Conservation (phyloP, 2,113 vertebrate genomes). For the Candoia aspera region DNA sequence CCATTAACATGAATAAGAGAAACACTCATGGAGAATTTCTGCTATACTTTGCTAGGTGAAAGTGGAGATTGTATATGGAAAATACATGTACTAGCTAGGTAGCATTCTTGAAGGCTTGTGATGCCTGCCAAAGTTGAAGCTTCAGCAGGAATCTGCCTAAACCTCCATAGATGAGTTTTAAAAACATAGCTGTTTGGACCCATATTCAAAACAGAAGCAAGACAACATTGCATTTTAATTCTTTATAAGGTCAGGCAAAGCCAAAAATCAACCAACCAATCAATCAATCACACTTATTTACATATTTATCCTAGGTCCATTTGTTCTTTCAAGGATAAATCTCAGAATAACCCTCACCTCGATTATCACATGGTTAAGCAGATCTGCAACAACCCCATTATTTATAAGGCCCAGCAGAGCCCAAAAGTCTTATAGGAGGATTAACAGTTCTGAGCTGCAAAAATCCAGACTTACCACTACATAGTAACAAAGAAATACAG, state of each 20-base stretch:
- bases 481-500: too few relatives aligned
- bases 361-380: not conserved
- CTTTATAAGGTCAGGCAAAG: too few relatives aligned
- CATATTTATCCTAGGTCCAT: too few relatives aligned
- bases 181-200: constrained; percentile 5
- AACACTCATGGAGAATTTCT: not conserved
- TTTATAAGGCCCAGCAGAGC: not conserved
- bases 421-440: not conserved
- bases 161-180: not conserved
- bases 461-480: too few relatives aligned
- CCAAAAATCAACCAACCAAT: too few relatives aligned
- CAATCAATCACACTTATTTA: too few relatives aligned
- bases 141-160: not conserved
- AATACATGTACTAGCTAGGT: not conserved
- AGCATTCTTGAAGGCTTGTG: not conserved
- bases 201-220: not conserved
- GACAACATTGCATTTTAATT: too few relatives aligned
- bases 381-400: not conserved
- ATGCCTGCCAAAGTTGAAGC: not conserved
- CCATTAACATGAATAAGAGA: not conserved
- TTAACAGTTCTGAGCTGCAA: too few relatives aligned
- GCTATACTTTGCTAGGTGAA: not conserved
- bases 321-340: too few relatives aligned
- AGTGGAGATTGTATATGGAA: not conserved
- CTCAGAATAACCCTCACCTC: too few relatives aligned